Conservation (phyloP, 2,888 invertebrate genomes). For the Anoplius nigerrimus region DNA sequence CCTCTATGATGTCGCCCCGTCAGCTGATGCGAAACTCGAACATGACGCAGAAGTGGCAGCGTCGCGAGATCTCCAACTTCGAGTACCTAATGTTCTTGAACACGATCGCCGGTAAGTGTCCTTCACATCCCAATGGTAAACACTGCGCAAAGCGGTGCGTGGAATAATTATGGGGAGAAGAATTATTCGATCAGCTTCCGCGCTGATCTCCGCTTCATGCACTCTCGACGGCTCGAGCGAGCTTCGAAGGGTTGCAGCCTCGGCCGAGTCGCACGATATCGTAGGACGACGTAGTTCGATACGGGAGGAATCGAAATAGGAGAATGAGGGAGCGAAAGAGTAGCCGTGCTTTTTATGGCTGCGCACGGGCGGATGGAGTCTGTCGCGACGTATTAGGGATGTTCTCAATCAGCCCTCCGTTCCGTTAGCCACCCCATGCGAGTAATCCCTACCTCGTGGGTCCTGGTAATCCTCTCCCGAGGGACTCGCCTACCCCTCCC, state of each 20-base stretch:
- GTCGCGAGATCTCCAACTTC: slow-evolving; percentile 99
- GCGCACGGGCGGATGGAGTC: slow-evolving; percentile 76
- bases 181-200: no score
- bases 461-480: slow-evolving; percentile 71
- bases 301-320: slow-evolving; percentile 32
- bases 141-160: no score
- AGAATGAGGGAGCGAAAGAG: slow-evolving; percentile 51
- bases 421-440: slow-evolving; percentile 68
- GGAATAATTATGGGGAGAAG: no score
- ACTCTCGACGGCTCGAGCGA: neutral
- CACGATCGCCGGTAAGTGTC: slow-evolving; percentile 95
- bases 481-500: slow-evolving; percentile 53
- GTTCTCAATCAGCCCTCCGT: slow-evolving; percentile 76
- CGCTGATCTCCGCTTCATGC: no score
- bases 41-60: slow-evolving; percentile 99
- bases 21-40: slow-evolving; percentile 99
- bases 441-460: slow-evolving; percentile 69
- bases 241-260: neutral
- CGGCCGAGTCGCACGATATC: neutral
- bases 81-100: slow-evolving; percentile 99
- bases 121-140: no score
- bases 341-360: slow-evolving; percentile 65
- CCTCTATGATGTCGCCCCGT: slow-evolving; percentile 98
- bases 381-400: slow-evolving; percentile 78
- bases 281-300: neutral